A percentile compares a stretch with the other conserved stretches of the same genome.
phyloP scores from a whole-genome alignment of 2,797 vertebrate genomes.

The Linurgus olivaceus region DNA sequence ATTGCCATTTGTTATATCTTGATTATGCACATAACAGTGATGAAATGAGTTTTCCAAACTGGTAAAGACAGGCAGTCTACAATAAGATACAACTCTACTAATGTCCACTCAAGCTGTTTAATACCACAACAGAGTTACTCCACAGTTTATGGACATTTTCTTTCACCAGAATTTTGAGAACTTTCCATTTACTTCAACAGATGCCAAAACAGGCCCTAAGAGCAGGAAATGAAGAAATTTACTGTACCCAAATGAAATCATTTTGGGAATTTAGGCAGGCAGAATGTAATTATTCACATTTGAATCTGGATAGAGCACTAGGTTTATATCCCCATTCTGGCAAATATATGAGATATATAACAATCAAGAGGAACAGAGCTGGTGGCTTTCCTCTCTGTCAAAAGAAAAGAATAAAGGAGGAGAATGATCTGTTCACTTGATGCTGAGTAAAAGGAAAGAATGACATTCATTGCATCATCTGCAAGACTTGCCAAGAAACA shows the following conservation, averaged over 20 bases:
- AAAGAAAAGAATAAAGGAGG: background rate
- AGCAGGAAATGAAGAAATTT: constrained; percentile 58
- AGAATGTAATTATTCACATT: constrained; percentile 40
- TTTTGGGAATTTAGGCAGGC: constrained; percentile 15
- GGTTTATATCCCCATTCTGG: background rate
- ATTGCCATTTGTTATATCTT: background rate
- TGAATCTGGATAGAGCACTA: background rate
- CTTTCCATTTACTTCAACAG: constrained; percentile 15
- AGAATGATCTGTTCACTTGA: background rate
- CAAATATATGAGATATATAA: background rate
- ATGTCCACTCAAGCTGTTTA: background rate
- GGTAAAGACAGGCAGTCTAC: background rate
- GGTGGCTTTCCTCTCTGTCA: background rate
- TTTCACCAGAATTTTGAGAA: constrained; percentile 17
- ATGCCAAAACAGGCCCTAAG: background rate
- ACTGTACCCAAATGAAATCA: constrained; percentile 30
- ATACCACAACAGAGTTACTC: constrained; percentile 4
- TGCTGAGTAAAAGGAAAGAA: background rate
- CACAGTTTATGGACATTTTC: background rate
- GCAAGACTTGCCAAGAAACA: background rate
- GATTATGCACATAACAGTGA: background rate
- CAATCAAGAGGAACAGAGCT: background rate
- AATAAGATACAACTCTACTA: background rate
- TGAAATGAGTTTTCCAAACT: background rate
- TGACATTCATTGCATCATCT: background rate